phyloP scores from a whole-genome alignment of 1,140 invertebrate species.

The Arctopsyche grandis region DNA sequence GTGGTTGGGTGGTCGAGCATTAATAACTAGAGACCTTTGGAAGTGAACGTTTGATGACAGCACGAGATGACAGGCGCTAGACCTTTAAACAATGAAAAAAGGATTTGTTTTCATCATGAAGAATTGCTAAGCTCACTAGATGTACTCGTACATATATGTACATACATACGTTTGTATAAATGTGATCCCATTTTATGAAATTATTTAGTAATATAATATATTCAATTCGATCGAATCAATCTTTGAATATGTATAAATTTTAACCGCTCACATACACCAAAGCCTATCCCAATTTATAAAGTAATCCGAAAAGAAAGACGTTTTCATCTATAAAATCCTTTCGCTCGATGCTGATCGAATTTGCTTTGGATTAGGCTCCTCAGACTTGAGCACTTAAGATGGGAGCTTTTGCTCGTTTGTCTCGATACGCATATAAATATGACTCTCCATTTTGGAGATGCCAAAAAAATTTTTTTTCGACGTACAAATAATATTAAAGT shows the following conservation, averaged over 20 bases:
- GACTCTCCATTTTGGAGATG: background rate
- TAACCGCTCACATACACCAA: background rate
- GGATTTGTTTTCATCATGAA: background rate
- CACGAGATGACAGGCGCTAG: background rate
- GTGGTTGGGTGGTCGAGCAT: background rate
- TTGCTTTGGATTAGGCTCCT: constrained; percentile 11
- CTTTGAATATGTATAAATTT: background rate
- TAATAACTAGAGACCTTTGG: background rate
- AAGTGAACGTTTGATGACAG: background rate
- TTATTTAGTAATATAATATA: too few species aligned
- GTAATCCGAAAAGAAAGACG: constrained; percentile 14
- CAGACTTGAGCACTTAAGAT: constrained; percentile 9
- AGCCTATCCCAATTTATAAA: constrained; percentile 10
- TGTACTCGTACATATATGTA: too few species aligned
- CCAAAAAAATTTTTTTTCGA: background rate
- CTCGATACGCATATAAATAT: background rate
- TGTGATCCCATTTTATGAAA: too few species aligned
- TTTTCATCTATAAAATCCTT: constrained; percentile 28
- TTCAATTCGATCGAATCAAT: too few species aligned
- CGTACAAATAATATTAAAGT: too few species aligned
- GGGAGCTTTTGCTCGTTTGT: constrained; percentile 21
- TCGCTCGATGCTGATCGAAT: constrained; percentile 20
- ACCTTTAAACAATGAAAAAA: background rate
- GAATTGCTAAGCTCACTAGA: background rate
- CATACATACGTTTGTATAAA: too few species aligned